A percentile compares a stretch with the other conserved stretches of the same genome.
Evolutionary conservation across 2,113 vertebrate genomes (phyloP).

Genomic region (Nerophis ophidion): DNA sequence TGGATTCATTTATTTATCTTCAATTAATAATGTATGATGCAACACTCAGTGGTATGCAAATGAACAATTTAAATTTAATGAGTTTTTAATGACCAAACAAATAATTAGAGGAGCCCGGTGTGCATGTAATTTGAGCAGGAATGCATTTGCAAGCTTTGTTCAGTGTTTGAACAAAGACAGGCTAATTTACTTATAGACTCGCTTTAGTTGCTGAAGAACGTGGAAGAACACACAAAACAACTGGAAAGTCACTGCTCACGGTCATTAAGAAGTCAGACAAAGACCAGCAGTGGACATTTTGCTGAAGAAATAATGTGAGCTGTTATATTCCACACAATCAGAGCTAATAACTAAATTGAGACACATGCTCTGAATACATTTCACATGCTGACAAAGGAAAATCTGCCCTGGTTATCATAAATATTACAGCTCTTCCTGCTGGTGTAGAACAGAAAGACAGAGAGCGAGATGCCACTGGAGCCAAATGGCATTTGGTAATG

Average conservation of each 20-base stretch:
- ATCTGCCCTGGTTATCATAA: slow-evolving; percentile 57
- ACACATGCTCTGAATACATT: slow-evolving; percentile 52
- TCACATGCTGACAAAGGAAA: slow-evolving; percentile 67
- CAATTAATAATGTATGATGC: slow-evolving; percentile 79
- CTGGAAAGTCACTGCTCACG: slow-evolving; percentile 60
- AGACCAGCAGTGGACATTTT: slow-evolving; percentile 49
- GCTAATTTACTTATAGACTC: slow-evolving; percentile 60
- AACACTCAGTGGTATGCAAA: slow-evolving; percentile 77
- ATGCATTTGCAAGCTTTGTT: slow-evolving; percentile 67
- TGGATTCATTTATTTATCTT: slow-evolving; percentile 79
- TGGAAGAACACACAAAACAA: slow-evolving; percentile 31
- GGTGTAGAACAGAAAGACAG: slow-evolving; percentile 68
- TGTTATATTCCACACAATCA: slow-evolving; percentile 50
- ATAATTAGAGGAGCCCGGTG: slow-evolving; percentile 72
- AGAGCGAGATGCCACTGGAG: slow-evolving; percentile 79
- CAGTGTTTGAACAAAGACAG: slow-evolving; percentile 61
- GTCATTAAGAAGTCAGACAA: slow-evolving; percentile 54
- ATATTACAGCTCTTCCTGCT: slow-evolving; percentile 76
- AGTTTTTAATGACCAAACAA: slow-evolving; percentile 81
- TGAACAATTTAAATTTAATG: slow-evolving; percentile 80
- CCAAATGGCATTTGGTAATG: slow-evolving; percentile 98
- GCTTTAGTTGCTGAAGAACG: slow-evolving; percentile 42
- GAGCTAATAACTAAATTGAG: slow-evolving; percentile 57
- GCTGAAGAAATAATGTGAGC: slow-evolving; percentile 48
- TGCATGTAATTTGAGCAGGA: slow-evolving; percentile 72